Evolutionary conservation across 35 echinoderm and acorn worm species (phyloP).

Genomic region (Antedon bifida): DNA sequence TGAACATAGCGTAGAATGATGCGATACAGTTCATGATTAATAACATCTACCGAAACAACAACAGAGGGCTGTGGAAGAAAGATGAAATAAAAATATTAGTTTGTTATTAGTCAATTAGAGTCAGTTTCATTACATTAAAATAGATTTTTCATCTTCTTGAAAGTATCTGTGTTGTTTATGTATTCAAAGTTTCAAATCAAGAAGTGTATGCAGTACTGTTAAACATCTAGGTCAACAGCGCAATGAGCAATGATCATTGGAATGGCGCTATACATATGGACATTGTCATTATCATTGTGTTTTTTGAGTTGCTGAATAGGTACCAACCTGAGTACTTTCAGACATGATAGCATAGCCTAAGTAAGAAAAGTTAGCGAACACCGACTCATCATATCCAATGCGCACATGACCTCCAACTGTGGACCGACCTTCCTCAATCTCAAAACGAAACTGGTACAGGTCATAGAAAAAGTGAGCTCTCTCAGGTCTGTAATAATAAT

Average conservation of each 20-base stretch:
- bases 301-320: no score
- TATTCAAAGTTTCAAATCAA: no score
- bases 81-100: background rate
- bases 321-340: conserved; percentile 52
- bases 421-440: conserved; percentile 64
- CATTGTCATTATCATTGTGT: no score
- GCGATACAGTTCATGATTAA: conserved; percentile 53
- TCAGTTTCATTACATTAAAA: no score
- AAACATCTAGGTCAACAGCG: no score
- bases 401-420: conserved; percentile 42
- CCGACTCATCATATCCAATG: conserved; percentile 46
- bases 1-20: conserved; percentile 76
- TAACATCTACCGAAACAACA: conserved; percentile 30
- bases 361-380: conserved; percentile 79
- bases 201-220: no score
- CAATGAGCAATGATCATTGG: no score
- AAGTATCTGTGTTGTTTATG: no score
- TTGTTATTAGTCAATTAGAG: no score
- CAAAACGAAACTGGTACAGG: conserved; percentile 74
- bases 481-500: conserved; percentile 40
- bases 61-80: conserved; percentile 43
- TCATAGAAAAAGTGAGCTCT: conserved; percentile 61
- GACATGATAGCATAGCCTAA: conserved; percentile 93
- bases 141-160: no score
- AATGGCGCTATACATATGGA: no score